Evolutionary conservation across 2,797 vertebrate species (phyloP).

Genomic region (Thamnophis elegans): DNA sequence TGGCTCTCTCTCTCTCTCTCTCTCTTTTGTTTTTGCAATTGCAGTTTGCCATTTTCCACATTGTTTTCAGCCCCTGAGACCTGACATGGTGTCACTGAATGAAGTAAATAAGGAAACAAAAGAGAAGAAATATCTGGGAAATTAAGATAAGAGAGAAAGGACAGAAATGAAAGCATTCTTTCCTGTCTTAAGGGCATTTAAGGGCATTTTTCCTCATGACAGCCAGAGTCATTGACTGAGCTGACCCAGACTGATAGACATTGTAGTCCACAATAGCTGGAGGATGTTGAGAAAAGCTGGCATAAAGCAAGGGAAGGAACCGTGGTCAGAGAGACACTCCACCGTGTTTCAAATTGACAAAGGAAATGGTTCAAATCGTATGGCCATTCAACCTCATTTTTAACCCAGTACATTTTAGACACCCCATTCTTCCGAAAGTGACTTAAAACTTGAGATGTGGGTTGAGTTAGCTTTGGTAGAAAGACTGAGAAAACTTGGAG

Average conservation of each 20-base stretch:
- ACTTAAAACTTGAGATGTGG: accelerated
- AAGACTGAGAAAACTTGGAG: accelerated
- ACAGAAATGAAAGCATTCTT: neutral
- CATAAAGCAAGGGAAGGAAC: accelerated
- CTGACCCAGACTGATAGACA: neutral
- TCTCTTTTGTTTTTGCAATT: neutral
- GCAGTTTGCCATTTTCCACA: neutral
- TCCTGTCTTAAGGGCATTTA: neutral
- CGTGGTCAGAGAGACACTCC: accelerated
- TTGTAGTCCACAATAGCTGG: neutral
- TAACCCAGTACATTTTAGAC: neutral
- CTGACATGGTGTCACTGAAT: neutral
- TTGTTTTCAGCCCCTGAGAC: neutral
- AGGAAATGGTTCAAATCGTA: neutral
- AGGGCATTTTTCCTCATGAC: neutral
- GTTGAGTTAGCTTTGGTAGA: neutral
- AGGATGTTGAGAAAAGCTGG: neutral
- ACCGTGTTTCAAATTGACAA: neutral
- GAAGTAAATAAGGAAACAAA: neutral
- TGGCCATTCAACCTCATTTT: neutral
- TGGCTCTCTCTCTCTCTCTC: neutral
- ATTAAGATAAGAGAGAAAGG: neutral
- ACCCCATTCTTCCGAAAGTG: neutral
- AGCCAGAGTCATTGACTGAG: neutral
- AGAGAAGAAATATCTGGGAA: neutral